Base-by-base conservation (phyloP, 2,888 invertebrate genomes). In the Troides aeacus region DNA sequence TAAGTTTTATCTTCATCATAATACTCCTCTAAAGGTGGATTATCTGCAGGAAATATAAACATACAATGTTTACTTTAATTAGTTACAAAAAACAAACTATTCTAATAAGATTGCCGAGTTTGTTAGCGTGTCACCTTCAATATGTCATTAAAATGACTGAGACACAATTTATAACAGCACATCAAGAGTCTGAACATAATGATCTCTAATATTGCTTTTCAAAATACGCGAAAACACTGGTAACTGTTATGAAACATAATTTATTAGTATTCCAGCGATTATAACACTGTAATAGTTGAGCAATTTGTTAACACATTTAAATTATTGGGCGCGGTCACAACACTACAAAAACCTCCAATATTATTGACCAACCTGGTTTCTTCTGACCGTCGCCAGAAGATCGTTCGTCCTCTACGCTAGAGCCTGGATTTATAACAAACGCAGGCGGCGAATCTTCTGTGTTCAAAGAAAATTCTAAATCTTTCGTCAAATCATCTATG, bases 401-500 rank as follows among this genome's bases (percentile, higher is more conserved):
- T 50, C 80, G 77, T 2, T 78, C 74, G 23, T 82, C 78, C 15
- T 84, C 82, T 15, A 81, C 77, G 71, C 84, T 87, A 4, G 84
- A 77, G 15, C 82, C 83, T 60, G 85, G 84, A 66, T 81, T 84
- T 59, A 93, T 78, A 67, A 90, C 88, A 72, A 81, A 84, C 64
- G 84, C 83, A 7, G 62, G 30, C 17, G 75, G 70, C 0, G 80
- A 75, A 66, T 82, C 82, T 6, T 76, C 77, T 18, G 84, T 80
- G 64, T 78, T 78, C 30, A 88, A 58, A 4, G 93, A 89, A 60
- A 85, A 83, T 80, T 93, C 85, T 23, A 95, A 83, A 78, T 94
- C 92, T 80, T 93, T 94, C 8, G 94, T 95, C 71, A 95, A 78
- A 72, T 95, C 95, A 0, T 94, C 93, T 62, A 95, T 93, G 46